phyloP scores from a whole-genome alignment of 2,113 vertebrate genomes.

The Indri indri region DNA sequence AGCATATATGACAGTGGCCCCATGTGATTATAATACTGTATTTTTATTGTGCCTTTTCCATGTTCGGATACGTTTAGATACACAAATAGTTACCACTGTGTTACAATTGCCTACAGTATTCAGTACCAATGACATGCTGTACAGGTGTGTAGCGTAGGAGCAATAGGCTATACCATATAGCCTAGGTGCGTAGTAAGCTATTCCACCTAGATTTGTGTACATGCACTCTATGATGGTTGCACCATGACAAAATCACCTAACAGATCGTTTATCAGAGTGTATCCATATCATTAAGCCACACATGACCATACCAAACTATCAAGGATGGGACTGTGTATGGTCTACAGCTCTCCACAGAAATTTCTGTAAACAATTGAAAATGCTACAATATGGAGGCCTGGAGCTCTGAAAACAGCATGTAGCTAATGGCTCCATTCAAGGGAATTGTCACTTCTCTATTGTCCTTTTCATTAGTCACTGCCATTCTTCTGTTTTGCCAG shows the following conservation, averaged over 20 bases:
- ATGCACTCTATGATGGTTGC: background rate
- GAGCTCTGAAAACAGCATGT: constrained; percentile 3
- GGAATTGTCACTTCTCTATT: constrained; percentile 44
- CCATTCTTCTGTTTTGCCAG: constrained; percentile 43
- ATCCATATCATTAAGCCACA: background rate
- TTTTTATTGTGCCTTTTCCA: background rate
- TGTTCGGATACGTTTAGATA: background rate
- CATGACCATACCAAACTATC: background rate
- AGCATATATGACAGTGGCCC: background rate
- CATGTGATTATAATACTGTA: background rate
- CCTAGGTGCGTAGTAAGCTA: background rate
- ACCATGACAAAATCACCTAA: background rate
- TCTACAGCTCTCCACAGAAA: constrained; percentile 5
- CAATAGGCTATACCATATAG: background rate
- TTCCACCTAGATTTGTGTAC: background rate
- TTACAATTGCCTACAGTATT: background rate
- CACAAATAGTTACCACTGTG: background rate
- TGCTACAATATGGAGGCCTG: background rate
- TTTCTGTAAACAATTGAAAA: constrained; percentile 62
- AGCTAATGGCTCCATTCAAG: constrained; percentile 63
- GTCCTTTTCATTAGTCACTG: constrained; percentile 68
- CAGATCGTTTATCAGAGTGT: background rate
- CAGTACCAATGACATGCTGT: background rate
- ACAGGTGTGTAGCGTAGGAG: background rate
- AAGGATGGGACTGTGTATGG: accelerated